Evolutionary conservation across 2,797 vertebrate genomes (phyloP).

Genomic region (Oreochromis mossambicus): DNA sequence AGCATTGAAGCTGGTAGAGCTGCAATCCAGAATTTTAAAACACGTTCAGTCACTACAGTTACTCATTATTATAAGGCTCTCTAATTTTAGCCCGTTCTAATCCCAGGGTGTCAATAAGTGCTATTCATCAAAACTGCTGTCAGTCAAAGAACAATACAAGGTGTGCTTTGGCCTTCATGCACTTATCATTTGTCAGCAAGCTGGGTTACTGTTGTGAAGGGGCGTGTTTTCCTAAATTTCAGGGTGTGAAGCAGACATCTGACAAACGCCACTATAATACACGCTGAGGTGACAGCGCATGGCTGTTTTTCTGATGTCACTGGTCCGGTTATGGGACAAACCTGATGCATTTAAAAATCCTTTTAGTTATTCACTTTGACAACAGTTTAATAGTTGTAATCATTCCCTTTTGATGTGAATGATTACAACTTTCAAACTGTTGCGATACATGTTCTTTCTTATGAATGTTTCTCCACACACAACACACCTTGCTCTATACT

Average conservation of each 20-base stretch:
- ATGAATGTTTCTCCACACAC: background rate
- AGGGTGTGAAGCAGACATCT: background rate
- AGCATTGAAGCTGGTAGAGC: background rate
- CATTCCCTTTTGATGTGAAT: background rate
- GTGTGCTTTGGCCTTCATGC: background rate
- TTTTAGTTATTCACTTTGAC: background rate
- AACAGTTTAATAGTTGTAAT: background rate
- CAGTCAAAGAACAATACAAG: background rate
- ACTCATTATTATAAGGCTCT: rapidly evolving
- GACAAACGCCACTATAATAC: background rate
- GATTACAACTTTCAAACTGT: background rate
- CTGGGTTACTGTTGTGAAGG: background rate
- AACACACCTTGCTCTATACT: constrained; percentile 91
- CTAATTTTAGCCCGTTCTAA: background rate
- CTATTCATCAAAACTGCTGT: background rate
- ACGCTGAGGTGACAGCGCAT: rapidly evolving
- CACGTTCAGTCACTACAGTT: background rate
- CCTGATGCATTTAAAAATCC: background rate
- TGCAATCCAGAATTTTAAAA: background rate
- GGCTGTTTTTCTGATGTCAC: background rate
- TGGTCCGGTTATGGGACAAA: rapidly evolving
- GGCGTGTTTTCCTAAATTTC: background rate
- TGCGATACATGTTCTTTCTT: background rate
- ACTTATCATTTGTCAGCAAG: background rate
- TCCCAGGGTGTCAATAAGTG: background rate